Evolutionary conservation across 2,113 vertebrate genomes (phyloP).

Genomic region (Tragelaphus buxtoni): DNA sequence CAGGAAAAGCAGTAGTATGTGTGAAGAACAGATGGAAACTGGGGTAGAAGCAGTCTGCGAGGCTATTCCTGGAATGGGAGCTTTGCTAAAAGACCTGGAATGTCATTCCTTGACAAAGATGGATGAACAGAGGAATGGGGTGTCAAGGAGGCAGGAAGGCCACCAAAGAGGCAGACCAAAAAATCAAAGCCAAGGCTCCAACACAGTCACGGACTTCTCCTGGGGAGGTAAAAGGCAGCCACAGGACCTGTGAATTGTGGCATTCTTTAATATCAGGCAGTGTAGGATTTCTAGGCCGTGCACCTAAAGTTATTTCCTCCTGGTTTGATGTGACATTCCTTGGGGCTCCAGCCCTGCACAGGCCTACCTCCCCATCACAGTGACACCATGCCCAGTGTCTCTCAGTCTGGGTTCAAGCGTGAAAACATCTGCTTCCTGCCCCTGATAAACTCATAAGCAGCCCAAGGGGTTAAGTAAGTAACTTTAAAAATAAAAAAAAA

Average conservation of each 20-base stretch:
- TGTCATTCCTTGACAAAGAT: not conserved
- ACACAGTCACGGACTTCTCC: not conserved
- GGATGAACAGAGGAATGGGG: not conserved
- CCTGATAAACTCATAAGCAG: conserved; percentile 5
- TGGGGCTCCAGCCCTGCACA: not conserved
- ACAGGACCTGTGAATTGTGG: not conserved
- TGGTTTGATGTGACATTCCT: not conserved
- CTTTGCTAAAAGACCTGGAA: not conserved
- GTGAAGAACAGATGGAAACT: not conserved
- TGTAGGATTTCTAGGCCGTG: not conserved
- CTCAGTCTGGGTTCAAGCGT: not conserved
- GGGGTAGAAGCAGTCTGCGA: not conserved
- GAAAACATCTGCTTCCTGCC: not conserved
- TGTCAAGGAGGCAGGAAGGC: not conserved
- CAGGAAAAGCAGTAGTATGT: not conserved
- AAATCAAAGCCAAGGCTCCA: not conserved
- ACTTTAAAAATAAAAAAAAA: not conserved
- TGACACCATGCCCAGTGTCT: not conserved
- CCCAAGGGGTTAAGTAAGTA: not conserved
- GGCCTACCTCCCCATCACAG: not conserved
- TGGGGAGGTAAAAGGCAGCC: not conserved
- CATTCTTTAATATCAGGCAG: not conserved
- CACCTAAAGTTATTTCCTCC: not conserved
- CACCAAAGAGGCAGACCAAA: not conserved
- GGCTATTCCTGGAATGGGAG: not conserved